A percentile compares a stretch with the other conserved stretches of the same genome.
Evolutionary conservation across 37 sponge, comb jelly and placozoan species (phyloP).

Genomic region (Oscarella lobularis): DNA sequence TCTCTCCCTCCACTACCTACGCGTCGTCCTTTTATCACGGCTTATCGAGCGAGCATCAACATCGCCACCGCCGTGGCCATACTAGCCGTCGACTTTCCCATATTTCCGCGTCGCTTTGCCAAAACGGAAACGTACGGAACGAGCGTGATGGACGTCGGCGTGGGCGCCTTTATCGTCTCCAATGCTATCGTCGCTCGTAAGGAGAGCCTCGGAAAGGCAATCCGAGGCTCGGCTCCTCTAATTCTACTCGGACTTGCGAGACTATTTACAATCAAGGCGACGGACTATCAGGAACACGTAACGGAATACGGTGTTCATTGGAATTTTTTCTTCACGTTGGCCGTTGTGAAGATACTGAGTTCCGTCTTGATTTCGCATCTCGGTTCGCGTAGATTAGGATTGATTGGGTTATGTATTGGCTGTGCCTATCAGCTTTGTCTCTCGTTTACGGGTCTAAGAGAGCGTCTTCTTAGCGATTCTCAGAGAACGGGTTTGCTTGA

Average conservation of each 20-base stretch:
- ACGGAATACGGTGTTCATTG: constrained; percentile 95
- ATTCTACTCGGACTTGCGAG: constrained; percentile 65
- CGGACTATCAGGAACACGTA: constrained; percentile 65
- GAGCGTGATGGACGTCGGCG: constrained; percentile 93
- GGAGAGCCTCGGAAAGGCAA: neutral
- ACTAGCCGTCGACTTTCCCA: constrained; percentile 84
- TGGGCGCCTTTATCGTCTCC: constrained; percentile 68
- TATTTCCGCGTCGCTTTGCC: constrained; percentile 76
- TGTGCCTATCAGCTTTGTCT: constrained; percentile 47
- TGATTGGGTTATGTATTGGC: constrained; percentile 8
- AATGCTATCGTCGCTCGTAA: constrained; percentile 58
- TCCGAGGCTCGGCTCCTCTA: constrained; percentile 23
- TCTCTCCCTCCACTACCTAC: neutral
- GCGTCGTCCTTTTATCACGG: constrained; percentile 16
- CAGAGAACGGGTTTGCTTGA: constrained; percentile 40
- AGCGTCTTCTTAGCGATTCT: constrained; percentile 56
- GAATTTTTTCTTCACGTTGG: constrained; percentile 99
- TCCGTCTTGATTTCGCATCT: neutral
- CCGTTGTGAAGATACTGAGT: constrained; percentile 47
- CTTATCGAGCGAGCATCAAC: constrained; percentile 44
- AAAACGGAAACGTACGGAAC: constrained; percentile 81
- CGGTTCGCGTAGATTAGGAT: too few relatives aligned
- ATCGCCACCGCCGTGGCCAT: constrained; percentile 79
- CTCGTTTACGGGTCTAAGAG: constrained; percentile 19
- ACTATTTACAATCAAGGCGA: constrained; percentile 32